Percentiles rank a stretch among this genome's conserved stretches.
Conservation (phyloP, 2,888 invertebrate species). For the Thymelicus acteon region DNA sequence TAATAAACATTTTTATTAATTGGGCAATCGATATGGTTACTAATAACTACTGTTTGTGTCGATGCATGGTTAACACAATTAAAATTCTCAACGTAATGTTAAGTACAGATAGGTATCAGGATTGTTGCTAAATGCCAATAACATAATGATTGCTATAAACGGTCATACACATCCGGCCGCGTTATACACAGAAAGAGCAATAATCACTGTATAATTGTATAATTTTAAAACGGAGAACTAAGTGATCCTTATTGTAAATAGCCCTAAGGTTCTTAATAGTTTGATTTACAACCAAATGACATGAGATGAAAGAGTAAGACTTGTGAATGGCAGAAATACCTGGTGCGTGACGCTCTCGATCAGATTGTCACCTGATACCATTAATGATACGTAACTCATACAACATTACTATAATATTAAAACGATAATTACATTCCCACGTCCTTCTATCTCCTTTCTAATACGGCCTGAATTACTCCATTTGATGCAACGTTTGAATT, state of each 20-base stretch:
- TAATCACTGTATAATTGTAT: conserved; percentile 5
- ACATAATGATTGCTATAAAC: conserved; percentile 22
- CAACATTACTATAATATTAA: conserved; percentile 40
- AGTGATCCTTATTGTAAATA: neutral
- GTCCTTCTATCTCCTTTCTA: conserved; percentile 67
- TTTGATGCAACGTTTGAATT: conserved; percentile 45
- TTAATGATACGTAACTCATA: conserved; percentile 38
- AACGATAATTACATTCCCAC: conserved; percentile 47
- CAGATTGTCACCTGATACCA: conserved; percentile 55
- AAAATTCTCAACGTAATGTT: neutral
- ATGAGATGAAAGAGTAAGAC: conserved; percentile 19
- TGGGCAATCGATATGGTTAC: neutral
- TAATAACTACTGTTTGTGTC: neutral
- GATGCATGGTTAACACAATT: neutral
- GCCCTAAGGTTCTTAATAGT: conserved; percentile 5
- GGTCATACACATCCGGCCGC: conserved; percentile 24
- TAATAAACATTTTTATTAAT: conserved; percentile 2
- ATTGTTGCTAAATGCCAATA: conserved; percentile 20
- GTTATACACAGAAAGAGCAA: conserved; percentile 6
- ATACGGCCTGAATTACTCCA: conserved; percentile 51
- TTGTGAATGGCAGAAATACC: conserved; percentile 55
- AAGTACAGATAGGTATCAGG: neutral
- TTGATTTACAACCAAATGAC: neutral
- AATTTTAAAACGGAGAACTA: neutral
- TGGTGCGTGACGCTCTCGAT: conserved; percentile 57